A percentile compares a stretch with the other conserved stretches of the same genome.
Evolutionary conservation across 2,888 invertebrate species (phyloP).

Genomic region (Luperina nickerlii): DNA sequence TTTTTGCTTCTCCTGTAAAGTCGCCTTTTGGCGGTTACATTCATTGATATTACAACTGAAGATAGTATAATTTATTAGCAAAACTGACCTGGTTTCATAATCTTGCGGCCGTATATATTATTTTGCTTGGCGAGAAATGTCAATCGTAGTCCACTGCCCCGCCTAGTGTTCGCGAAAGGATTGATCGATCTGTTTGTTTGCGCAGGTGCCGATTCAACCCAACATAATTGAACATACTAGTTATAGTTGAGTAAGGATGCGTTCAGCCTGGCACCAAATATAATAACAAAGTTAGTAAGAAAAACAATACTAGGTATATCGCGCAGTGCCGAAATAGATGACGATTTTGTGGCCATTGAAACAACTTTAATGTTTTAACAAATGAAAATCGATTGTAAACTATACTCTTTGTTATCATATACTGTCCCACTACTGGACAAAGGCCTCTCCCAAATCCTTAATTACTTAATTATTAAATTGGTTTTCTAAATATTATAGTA

Average conservation of each 20-base stretch:
- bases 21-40: too few relatives aligned
- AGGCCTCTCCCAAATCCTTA: too few relatives aligned
- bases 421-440: too few relatives aligned
- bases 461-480: too few relatives aligned
- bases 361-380: background rate
- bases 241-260: background rate
- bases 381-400: background rate
- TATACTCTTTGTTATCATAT: too few relatives aligned
- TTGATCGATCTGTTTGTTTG: background rate
- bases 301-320: background rate
- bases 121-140: background rate
- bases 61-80: too few relatives aligned
- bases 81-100: background rate
- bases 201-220: background rate
- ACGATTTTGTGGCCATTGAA: too few relatives aligned
- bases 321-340: background rate
- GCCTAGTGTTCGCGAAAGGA: background rate
- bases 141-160: background rate
- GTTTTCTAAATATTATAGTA: too few relatives aligned
- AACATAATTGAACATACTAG: background rate
- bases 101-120: background rate
- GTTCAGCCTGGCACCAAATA: background rate
- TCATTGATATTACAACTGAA: too few relatives aligned
- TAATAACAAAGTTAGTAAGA: background rate
- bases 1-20: too few relatives aligned